Evolutionary conservation across 2,888 invertebrate genomes (phyloP).

Genomic region (Netelia inedita): DNA sequence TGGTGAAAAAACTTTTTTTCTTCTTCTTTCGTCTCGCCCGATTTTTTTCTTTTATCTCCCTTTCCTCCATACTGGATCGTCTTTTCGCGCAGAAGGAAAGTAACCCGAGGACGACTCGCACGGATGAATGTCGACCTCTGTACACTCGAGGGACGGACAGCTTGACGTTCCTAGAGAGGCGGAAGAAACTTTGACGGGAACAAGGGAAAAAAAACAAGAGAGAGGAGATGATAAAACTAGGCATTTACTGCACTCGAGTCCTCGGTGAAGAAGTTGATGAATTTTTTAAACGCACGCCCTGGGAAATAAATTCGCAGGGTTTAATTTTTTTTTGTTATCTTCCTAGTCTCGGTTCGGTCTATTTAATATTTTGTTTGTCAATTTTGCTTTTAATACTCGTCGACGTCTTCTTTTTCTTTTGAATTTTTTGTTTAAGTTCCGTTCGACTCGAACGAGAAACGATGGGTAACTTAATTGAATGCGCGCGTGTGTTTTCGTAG

Average conservation of each 20-base stretch:
- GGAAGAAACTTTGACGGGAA: neutral
- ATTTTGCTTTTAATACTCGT: no score
- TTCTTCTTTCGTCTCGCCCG: neutral
- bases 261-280: neutral
- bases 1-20: slow-evolving; percentile 32
- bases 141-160: slow-evolving; percentile 34
- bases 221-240: neutral
- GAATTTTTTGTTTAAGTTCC: slow-evolving; percentile 4
- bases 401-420: neutral
- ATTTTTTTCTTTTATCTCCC: neutral
- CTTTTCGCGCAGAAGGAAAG: slow-evolving; percentile 8
- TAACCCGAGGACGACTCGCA: neutral
- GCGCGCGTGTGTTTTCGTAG: neutral
- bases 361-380: no score
- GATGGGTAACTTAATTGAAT: neutral
- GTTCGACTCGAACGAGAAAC: slow-evolving; percentile 2
- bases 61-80: neutral
- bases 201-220: neutral
- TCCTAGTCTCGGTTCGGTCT: no score
- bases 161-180: slow-evolving; percentile 6
- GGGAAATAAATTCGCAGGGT: neutral
- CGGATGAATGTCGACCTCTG: slow-evolving; percentile 36
- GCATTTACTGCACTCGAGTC: neutral
- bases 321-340: neutral
- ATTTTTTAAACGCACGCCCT: slow-evolving; percentile 9